Evolutionary conservation across 2,797 vertebrate genomes (phyloP).

Genomic region (Thripadectes ignobilis): DNA sequence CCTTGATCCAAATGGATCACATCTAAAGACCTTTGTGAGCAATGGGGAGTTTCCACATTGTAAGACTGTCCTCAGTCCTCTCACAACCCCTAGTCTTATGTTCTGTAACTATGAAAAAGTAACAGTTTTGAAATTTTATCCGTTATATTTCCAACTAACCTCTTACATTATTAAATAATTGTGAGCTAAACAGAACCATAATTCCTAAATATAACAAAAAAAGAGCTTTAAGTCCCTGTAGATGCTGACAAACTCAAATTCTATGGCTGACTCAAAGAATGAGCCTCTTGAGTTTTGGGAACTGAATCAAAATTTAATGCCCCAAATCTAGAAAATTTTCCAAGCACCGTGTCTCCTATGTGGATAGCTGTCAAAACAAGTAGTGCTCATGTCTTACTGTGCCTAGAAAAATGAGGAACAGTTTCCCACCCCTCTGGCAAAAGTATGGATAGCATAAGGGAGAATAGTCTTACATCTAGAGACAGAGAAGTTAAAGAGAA

Average conservation of each 20-base stretch:
- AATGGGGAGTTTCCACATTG: not conserved
- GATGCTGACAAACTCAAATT: not conserved
- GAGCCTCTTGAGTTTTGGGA: not conserved
- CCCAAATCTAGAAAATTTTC: not conserved
- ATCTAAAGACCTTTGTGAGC: not conserved
- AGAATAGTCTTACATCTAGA: not conserved
- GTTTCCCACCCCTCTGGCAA: not conserved
- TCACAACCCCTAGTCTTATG: not conserved
- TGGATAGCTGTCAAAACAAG: not conserved
- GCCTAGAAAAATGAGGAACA: not conserved
- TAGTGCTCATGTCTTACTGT: not conserved
- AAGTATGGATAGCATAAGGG: not conserved
- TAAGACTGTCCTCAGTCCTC: not conserved
- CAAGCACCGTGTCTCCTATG: not conserved
- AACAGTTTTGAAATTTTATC: not conserved
- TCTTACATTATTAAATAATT: not conserved
- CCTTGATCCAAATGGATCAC: not conserved
- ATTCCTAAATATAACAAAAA: not conserved
- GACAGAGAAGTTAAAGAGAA: not conserved
- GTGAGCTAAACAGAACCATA: not conserved
- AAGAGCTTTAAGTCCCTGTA: not conserved
- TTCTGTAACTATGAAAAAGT: not conserved
- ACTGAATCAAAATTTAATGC: not conserved
- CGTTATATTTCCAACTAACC: not conserved
- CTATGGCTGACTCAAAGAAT: not conserved